A percentile compares a stretch with the other conserved stretches of the same genome.
phyloP scores from a whole-genome alignment of 2,888 invertebrate genomes.

The Hydriomena furcata region DNA sequence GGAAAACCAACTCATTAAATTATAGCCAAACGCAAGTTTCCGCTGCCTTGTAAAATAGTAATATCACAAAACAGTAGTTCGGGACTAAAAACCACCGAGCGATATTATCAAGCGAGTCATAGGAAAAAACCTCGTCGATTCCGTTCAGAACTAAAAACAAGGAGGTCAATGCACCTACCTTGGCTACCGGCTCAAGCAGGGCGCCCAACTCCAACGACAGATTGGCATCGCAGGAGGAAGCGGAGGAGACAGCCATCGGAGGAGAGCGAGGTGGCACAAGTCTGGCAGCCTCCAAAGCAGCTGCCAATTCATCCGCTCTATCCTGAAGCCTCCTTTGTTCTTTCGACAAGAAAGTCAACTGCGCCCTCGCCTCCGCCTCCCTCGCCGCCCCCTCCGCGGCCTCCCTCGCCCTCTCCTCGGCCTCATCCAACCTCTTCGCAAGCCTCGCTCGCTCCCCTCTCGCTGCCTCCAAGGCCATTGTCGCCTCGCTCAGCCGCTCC shows the following conservation, averaged over 20 bases:
- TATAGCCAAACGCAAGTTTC: too few relatives aligned
- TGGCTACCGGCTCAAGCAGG: slow-evolving; percentile 33
- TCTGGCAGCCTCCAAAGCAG: slow-evolving; percentile 17
- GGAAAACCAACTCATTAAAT: too few relatives aligned
- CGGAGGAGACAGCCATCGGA: slow-evolving; percentile 3
- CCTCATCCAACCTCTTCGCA: slow-evolving; percentile 63
- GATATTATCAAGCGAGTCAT: too few relatives aligned
- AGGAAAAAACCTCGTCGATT: too few relatives aligned
- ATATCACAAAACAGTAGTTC: too few relatives aligned
- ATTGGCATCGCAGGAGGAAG: slow-evolving; percentile 22
- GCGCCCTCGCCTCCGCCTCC: slow-evolving; percentile 82
- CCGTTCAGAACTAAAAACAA: too few relatives aligned
- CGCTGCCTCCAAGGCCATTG: slow-evolving; percentile 58
- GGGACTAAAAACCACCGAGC: too few relatives aligned
- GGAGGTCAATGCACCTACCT: slow-evolving; percentile 35
- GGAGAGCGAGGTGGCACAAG: slow-evolving; percentile 8
- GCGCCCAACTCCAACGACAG: slow-evolving; percentile 49
- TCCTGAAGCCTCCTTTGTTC: slow-evolving; percentile 56
- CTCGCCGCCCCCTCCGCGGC: slow-evolving; percentile 11
- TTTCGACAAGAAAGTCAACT: slow-evolving; percentile 77
- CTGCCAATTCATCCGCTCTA: slow-evolving; percentile 39
- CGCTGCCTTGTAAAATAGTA: too few relatives aligned
- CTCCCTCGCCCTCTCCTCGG: slow-evolving; percentile 14
- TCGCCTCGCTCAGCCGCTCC: slow-evolving; percentile 61
- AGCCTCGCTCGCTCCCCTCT: slow-evolving; percentile 30